Conservation (phyloP, 1,140 invertebrate genomes). For the Bradynema listronoti region DNA sequence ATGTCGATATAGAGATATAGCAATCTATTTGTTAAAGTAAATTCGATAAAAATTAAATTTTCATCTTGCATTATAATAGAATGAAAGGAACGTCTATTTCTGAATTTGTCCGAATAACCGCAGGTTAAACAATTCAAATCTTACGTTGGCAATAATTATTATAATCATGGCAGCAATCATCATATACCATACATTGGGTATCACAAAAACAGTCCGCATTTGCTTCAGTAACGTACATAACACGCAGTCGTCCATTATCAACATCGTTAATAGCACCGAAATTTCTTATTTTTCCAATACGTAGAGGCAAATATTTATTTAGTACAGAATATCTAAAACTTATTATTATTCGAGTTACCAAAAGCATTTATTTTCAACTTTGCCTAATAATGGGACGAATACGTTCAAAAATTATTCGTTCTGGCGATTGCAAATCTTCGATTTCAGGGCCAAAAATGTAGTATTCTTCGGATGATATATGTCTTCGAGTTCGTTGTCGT, state of each 20-base stretch:
- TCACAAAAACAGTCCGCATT: conserved; percentile 21
- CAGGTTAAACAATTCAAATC: not conserved
- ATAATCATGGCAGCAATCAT: conserved; percentile 23
- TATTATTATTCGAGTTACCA: not conserved
- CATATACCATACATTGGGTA: conserved; percentile 9
- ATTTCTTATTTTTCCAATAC: conserved; percentile 18
- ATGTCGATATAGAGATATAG: too few species aligned
- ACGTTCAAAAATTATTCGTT: not conserved
- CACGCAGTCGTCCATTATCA: not conserved
- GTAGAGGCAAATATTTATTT: conserved; percentile 20
- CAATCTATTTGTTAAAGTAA: too few species aligned
- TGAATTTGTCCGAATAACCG: conserved; percentile 1
- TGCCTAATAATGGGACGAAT: not conserved
- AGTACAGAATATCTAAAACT: conserved; percentile 15
- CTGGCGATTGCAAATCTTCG: not conserved
- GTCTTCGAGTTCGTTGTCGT: not conserved
- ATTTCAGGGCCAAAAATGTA: not conserved
- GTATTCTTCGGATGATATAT: not conserved
- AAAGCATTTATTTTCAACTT: not conserved
- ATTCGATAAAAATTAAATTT: too few species aligned
- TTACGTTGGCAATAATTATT: conserved; percentile 16
- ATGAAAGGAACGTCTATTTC: too few species aligned
- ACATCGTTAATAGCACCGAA: not conserved
- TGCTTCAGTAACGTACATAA: conserved; percentile 18
- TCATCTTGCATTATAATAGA: too few species aligned